Evolutionary conservation across 2,888 invertebrate genomes (phyloP), one percentile per base, ranked within the genome.

Genomic region (Dermolepida albohirtum): DNA sequence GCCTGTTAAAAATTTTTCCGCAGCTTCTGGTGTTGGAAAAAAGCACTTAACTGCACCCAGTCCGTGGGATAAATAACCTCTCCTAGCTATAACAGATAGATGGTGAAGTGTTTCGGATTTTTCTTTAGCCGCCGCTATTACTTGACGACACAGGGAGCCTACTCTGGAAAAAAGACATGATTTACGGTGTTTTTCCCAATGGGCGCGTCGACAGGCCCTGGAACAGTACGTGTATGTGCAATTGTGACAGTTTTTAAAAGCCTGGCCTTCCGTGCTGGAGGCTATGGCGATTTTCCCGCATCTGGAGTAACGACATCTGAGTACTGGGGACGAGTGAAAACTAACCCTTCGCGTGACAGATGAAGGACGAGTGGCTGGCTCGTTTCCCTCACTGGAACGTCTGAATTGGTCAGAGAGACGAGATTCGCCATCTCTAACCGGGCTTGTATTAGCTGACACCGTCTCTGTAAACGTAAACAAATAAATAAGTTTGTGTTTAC

Each of bases 181-280:
- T 78, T 93, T 92, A 70, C 96, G 90, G 81, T 98, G 98, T 77
- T 93, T 92, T 79, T 95, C 93, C 97, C 97, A 97, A 81, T 98
- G 96, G 11, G 92, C 90, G 70, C 94, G 87, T 22, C 98, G 89
- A 82, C 97, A 98, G 78, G 93, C 92, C 70, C 94, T 88, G 70
- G 95, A 94, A 85, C 98, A 98, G 84, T 98, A 98, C 78, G 93
- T 90, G 79, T 96, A 95, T 74, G 94, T 92, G 85, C 98, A 98
- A 83, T 97, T 97, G 85, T 96, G 96, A 84, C 96, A 96, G 76
- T 93, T 93, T 83, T 97, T 96, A 86, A 91, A 97, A 76, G 89
- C 88, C 75, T 89, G 87, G 74, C 93, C 90, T 70, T 97, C 97
- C 75, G 94, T 92, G 68, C 88, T 86, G 66, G 92, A 82, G 1